Conservation (phyloP, 2,888 invertebrate species). For the Agrotis segetum region DNA sequence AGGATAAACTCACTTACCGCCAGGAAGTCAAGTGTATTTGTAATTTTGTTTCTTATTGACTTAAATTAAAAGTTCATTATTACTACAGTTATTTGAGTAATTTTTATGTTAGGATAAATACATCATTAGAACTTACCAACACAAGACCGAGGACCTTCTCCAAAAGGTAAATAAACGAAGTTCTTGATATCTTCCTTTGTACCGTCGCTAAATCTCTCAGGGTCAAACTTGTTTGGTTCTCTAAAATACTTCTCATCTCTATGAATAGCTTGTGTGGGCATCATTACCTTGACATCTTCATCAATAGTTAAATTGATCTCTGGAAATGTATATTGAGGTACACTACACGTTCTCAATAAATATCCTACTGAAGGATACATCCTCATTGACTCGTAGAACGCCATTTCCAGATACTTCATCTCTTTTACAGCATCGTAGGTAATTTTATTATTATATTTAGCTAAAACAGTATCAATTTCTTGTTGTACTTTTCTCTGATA, state of each 20-base stretch:
- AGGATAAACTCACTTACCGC: no score
- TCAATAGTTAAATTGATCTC: conserved; percentile 81
- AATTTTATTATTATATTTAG: conserved; percentile 78
- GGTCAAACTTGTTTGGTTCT: conserved; percentile 80
- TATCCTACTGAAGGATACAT: conserved; percentile 85
- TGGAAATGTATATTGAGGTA: conserved; percentile 81
- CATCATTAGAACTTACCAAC: conserved; percentile 76
- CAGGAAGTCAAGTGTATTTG: no score
- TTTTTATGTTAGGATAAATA: no score
- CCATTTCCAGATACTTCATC: conserved; percentile 84
- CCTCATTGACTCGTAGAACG: conserved; percentile 84
- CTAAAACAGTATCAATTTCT: conserved; percentile 83
- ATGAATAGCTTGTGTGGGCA: conserved; percentile 84
- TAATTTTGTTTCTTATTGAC: no score
- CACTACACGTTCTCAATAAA: conserved; percentile 79
- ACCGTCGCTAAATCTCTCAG: conserved; percentile 80
- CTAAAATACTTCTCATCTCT: conserved; percentile 83
- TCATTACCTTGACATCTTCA: conserved; percentile 78
- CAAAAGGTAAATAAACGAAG: conserved; percentile 83
- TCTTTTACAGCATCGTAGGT: conserved; percentile 84
- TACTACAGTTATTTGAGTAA: no score
- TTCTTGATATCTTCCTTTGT: conserved; percentile 75
- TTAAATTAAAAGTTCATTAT: no score
- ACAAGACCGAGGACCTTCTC: conserved; percentile 85
- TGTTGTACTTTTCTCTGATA: conserved; percentile 83